Base-by-base conservation (phyloP, 2,113 vertebrate genomes). In the Poicephalus meyeri region DNA sequence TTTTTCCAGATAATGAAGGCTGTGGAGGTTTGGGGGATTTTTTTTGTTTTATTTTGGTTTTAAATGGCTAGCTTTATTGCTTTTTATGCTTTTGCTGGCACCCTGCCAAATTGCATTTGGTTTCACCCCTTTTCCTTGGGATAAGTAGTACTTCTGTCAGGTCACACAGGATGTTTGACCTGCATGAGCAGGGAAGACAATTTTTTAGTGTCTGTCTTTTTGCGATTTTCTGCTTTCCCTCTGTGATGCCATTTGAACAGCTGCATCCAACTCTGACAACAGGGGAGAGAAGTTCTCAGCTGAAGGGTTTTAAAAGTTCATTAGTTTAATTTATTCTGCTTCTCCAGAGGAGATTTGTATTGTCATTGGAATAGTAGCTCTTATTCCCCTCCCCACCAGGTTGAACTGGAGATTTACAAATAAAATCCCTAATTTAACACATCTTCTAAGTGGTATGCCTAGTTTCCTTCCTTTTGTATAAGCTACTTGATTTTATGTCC, bases 321-420 rank as follows among this genome's bases (percentile, higher is more conserved):
- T 88, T 55, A 77, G 64, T 88, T 83, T 93, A 87, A 94, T 95
- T 94, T 91, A 93, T 91, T 95, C 92, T 88, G 47, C 68, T 71
- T 93, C 50, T 89, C 72, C 70, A 92, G 91, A 76, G 74, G 66
- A 88, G 35, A 74, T 78, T 89, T 91, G 23, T 46, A 58, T 87
- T 90, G 65, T 84, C 56, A n/a, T 21, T 95, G 61, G 74, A 93
- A 86, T 78, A 88, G 37, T 53, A 87, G 58, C 47, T 68, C 9
- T 66, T 63, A 14, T 16, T 70, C 71, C 37, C 16, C 13, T 20
- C 52, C 28, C 24, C 39, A 10, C 21, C 29, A 26, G 4, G 14
- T 18, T 88, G 80, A 86, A 44, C 49, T 77, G 47, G 41, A 90
- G 69, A 65, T 74, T 74, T 94, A 87, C 46, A 80, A 85, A 72